Conservation (phyloP, 2,113 vertebrate genomes). For the Strigops habroptila region DNA sequence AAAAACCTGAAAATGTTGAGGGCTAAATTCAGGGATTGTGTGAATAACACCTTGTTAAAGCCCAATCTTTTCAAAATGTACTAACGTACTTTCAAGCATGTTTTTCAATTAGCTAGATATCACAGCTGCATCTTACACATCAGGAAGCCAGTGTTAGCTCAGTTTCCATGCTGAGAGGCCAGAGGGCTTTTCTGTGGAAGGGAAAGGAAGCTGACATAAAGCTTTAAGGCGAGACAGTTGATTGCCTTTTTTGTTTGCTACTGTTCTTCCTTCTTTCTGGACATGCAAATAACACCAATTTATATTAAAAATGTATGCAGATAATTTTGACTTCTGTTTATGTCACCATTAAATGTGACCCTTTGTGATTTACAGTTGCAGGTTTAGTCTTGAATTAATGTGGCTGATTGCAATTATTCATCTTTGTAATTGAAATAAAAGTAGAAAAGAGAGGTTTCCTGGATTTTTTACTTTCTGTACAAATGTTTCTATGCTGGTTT, state of each 20-base stretch:
- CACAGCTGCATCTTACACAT: constrained; percentile 35
- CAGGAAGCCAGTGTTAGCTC: constrained; percentile 15
- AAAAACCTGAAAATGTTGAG: not conserved
- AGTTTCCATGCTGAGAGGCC: constrained; percentile 34
- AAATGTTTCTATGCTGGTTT: not conserved
- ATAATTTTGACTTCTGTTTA: not conserved
- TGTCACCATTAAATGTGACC: not conserved
- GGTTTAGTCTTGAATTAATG: not conserved
- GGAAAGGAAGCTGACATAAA: not conserved
- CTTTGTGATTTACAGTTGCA: not conserved
- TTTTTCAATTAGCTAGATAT: constrained; percentile 64
- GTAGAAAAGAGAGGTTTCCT: not conserved
- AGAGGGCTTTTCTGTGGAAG: constrained; percentile 15
- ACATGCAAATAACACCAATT: not conserved
- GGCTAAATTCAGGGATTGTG: not conserved
- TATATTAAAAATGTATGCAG: constrained; percentile 6
- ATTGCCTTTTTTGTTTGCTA: not conserved
- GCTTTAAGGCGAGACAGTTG: not conserved
- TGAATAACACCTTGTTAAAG: constrained; percentile 12
- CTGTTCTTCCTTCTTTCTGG: not conserved
- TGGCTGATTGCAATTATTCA: not conserved
- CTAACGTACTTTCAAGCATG: constrained; percentile 35
- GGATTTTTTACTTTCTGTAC: not conserved
- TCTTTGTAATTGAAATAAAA: constrained; percentile 12
- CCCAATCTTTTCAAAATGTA: constrained; percentile 37